Percentiles rank a stretch among this genome's conserved stretches.
Evolutionary conservation across 2,113 vertebrate genomes (phyloP).

Genomic region (Tragelaphus scriptus): DNA sequence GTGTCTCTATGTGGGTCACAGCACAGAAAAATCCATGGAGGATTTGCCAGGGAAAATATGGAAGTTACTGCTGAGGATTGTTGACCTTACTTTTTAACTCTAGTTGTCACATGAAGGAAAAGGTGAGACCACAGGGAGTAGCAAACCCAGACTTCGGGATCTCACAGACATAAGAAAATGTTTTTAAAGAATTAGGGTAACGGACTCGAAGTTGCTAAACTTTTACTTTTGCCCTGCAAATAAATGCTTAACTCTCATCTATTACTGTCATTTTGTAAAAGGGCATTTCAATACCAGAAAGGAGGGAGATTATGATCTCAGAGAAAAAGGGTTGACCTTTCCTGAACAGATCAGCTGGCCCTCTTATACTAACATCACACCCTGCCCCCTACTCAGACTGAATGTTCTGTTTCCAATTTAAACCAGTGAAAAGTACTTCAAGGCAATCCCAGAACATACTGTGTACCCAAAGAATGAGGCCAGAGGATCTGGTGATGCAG

Average conservation of each 20-base stretch:
- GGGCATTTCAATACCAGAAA: background rate
- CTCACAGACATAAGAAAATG: background rate
- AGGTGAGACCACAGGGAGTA: background rate
- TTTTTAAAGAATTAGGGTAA: background rate
- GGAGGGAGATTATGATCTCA: background rate
- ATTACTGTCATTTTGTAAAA: background rate
- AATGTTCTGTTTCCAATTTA: background rate
- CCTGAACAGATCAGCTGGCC: background rate
- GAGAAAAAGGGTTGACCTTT: background rate
- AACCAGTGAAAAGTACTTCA: constrained; percentile 1
- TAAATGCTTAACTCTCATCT: background rate
- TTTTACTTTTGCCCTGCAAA: constrained; percentile 26
- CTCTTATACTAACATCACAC: background rate
- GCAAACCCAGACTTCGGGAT: background rate
- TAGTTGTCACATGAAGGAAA: constrained; percentile 20
- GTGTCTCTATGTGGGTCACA: constrained; percentile 67
- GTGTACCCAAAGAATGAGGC: background rate
- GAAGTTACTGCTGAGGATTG: constrained; percentile 31
- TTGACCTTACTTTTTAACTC: constrained; percentile 39
- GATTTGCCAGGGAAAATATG: constrained; percentile 48
- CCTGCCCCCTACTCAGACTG: background rate
- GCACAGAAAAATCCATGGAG: constrained; percentile 43
- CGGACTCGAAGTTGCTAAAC: background rate
- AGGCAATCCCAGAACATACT: background rate
- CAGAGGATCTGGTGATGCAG: background rate